A percentile compares a stretch with the other conserved stretches of the same genome.
These are phyloP conservation scores for Pagetopsis macropterus DNA, from an alignment of 2,797 vertebrate genomes.

Conservation along the genomic window DNA sequence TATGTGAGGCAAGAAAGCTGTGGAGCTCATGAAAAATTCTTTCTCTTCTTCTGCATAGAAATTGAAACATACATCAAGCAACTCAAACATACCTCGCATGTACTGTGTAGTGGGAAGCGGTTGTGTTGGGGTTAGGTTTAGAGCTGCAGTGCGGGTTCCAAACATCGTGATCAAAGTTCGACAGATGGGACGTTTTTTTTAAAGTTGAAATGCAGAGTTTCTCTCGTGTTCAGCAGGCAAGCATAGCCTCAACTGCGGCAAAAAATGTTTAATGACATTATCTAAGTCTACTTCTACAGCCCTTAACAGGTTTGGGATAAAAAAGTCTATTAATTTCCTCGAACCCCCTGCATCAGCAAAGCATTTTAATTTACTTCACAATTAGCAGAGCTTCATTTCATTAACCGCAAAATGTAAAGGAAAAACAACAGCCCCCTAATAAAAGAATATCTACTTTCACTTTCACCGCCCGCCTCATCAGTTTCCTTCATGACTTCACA, in stretches of 20 bases:
- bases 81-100: slow-evolving; percentile 59
- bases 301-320: slow-evolving; percentile 72
- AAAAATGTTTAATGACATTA: slow-evolving; percentile 82
- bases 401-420: slow-evolving; percentile 78
- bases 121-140: slow-evolving; percentile 31
- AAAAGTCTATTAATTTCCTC: slow-evolving; percentile 79
- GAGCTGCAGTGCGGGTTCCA: slow-evolving; percentile 26
- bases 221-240: slow-evolving; percentile 46
- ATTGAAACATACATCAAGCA: slow-evolving; percentile 58
- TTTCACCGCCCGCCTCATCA: slow-evolving; percentile 62
- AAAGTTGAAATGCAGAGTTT: slow-evolving; percentile 58
- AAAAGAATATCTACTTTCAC: slow-evolving; percentile 76
- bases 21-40: slow-evolving; percentile 69
- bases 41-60: slow-evolving; percentile 59
- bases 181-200: slow-evolving; percentile 52
- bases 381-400: slow-evolving; percentile 82
- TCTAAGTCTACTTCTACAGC: slow-evolving; percentile 65
- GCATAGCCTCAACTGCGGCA: slow-evolving; percentile 50
- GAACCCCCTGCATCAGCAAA: slow-evolving; percentile 77
- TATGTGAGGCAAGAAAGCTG: slow-evolving; percentile 56
- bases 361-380: slow-evolving; percentile 85
- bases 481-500: slow-evolving; percentile 70
- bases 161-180: slow-evolving; percentile 73
- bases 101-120: slow-evolving; percentile 35
- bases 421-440: slow-evolving; percentile 77